Conservation (phyloP, 2,888 invertebrate genomes). For the Tipula unca region DNA sequence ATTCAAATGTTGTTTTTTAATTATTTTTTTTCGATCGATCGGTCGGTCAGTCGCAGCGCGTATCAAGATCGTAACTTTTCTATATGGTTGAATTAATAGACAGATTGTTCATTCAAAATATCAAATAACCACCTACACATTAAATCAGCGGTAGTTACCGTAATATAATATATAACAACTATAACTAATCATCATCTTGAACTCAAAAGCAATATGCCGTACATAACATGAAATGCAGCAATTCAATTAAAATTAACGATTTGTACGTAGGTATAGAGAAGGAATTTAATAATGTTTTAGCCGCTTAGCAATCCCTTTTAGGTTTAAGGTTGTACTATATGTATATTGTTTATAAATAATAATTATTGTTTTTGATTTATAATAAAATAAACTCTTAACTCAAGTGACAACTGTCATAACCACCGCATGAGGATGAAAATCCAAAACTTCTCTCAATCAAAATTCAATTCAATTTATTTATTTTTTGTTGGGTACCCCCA, state of each 20-base stretch:
- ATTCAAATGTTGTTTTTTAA: background rate
- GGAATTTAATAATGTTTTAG: background rate
- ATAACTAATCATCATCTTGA: background rate
- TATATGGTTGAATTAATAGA: background rate
- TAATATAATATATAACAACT: background rate
- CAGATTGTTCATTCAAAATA: background rate
- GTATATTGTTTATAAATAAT: background rate
- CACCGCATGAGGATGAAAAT: background rate
- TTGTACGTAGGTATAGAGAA: background rate
- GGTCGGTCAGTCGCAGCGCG: background rate
- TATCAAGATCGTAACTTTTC: background rate
- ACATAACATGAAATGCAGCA: background rate
- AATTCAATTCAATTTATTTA: background rate
- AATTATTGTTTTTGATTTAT: background rate
- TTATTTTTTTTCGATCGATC: background rate
- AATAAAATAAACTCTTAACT: background rate
- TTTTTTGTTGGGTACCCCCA: background rate
- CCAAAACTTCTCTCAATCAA: background rate
- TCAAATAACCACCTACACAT: background rate
- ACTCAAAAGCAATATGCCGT: background rate
- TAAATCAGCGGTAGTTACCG: background rate
- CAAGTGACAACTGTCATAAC: background rate
- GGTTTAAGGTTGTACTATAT: background rate
- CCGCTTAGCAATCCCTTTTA: background rate
- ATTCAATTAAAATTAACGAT: background rate